Base-by-base conservation (phyloP, 1,140 invertebrate genomes). In the Heliconius himera region DNA sequence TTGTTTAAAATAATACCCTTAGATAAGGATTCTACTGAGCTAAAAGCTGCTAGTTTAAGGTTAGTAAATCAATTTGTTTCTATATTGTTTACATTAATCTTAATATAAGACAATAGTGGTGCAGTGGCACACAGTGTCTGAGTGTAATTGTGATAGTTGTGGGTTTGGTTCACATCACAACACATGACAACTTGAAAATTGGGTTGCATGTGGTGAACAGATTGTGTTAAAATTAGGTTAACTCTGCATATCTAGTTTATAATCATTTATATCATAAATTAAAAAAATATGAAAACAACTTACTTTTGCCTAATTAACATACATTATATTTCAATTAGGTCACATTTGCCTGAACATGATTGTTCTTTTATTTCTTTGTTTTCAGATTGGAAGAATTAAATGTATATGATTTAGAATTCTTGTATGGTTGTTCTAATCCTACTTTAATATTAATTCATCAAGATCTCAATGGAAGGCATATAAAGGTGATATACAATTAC, bases 361-460 rank as follows among this genome's bases (percentile, higher is more conserved):
- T 54, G 18, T n/a, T 56, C 49, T 51, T 51, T 51, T 8, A 54
- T 56, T 20, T 8, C 29, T 51, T 33, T 74, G 49, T 51, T 88
- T 96, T 86, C 91, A 98, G 98, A 92, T 97, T 99, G 96, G 99
- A 99, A 91, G 99, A 99, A 91, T 95, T 99, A 81, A 97, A 97
- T 95, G 98, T 99, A 1, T 98, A 98, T 91, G 99, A 99, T 95
- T 97, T 99, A 38, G 98, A 99, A 93, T 99, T 99, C 95, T 94
- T 99, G 46, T 97, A 99, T 93, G 99, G 98, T 4, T 99, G 98
- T 95, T 94, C 96, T 8, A 98, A 98, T 94, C 99, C 99, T 26
- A 99, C 99, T 5, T 96, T 99, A 80, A 99, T 99, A 83, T 95
- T 99, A 81, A 98, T 99, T 86, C 98, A 99, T 95, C 98, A 99